A percentile compares a stretch with the other conserved stretches of the same genome.
These are phyloP conservation scores for Steinernema scapterisci DNA, from an alignment of 2,888 invertebrate species.

Conservation along the genomic window DNA sequence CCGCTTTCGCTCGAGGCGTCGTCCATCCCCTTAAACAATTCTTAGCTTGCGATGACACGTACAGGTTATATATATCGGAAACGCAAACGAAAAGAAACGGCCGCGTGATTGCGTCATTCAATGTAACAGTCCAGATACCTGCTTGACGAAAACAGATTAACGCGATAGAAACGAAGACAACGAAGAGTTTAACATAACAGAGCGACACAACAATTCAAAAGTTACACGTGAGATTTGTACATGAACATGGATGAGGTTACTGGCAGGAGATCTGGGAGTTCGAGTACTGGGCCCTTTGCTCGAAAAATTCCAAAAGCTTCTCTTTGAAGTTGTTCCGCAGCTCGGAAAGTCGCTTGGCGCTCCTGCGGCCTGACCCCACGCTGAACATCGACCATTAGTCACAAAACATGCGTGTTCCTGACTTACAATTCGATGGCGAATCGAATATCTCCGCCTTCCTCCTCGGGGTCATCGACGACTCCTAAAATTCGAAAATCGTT, in stretches of 20 bases:
- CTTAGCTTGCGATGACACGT: too few relatives aligned
- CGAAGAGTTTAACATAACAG: too few relatives aligned
- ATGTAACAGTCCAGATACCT: too few relatives aligned
- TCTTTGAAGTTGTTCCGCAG: not conserved
- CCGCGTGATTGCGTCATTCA: too few relatives aligned
- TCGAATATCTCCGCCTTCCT: not conserved
- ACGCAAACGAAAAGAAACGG: too few relatives aligned
- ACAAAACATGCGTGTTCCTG: not conserved
- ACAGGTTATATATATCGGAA: too few relatives aligned
- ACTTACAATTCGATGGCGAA: slow-evolving; percentile 17
- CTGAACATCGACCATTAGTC: not conserved
- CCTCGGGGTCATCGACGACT: not conserved
- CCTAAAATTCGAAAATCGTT: slow-evolving; percentile 11
- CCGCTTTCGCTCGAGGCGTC: not conserved
- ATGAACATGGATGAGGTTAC: too few relatives aligned
- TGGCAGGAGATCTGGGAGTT: too few relatives aligned
- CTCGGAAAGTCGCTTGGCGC: not conserved
- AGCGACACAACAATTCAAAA: too few relatives aligned
- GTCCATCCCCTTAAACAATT: not conserved
- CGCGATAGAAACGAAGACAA: too few relatives aligned
- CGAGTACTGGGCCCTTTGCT: not conserved
- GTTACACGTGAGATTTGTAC: too few relatives aligned
- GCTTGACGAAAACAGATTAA: too few relatives aligned
- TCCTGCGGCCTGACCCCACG: not conserved
- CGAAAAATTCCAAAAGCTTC: slow-evolving; percentile 2